Base-by-base conservation (phyloP, 92 coral and sea anemone species). In the Phenganax stokvisi region DNA sequence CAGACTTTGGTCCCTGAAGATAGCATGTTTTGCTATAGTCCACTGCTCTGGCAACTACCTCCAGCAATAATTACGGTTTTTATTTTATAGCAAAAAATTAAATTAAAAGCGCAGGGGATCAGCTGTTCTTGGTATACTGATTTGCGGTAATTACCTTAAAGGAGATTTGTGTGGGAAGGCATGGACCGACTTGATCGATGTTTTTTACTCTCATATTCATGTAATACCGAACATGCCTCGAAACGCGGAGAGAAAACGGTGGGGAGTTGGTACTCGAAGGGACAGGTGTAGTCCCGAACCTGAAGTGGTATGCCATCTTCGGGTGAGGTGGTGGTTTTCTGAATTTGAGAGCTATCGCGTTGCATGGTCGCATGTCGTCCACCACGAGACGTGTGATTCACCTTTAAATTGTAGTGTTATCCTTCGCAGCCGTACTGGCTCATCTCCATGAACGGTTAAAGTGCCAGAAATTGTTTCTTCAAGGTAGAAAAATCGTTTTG, bases 401-500 rank as follows among this genome's bases (percentile, higher is more conserved):
- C 80, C 68, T 27, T 59, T 27, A 76, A 76, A 76, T 57, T 57
- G 37, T 62, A 56, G 13, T 5, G 66, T 25, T 30, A 76, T 20
- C 25, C 57, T 11, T 52, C 17, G 62, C 28, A 27, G 12, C 27
- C 20, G 28, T 8, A 57, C 58, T 59, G 59, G 64, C 52, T 77
- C 57, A 10, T 61, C 15, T 6, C 44, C 51, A 3, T 15, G 27
- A 8, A 60, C 81, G 12, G 59, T 59, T 37, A 17, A 5, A 15
- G 15, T 60, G 28, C 81, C 81, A 13, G 71, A 29, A 30, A 77
- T 56, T 12, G 57, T 47, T 77, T 77, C 81, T 58, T 51, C 81
- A 6, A 71, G 81, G 64, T 58, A 77, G 81, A 55, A 77, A 16
- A 54, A 77, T 10, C 71, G 68, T 77, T 77, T 77, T 13, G 56